A percentile compares a stretch with the other conserved stretches of the same genome.
phyloP scores from a whole-genome alignment of 2,888 invertebrate species.

The Drosophila algonquin region DNA sequence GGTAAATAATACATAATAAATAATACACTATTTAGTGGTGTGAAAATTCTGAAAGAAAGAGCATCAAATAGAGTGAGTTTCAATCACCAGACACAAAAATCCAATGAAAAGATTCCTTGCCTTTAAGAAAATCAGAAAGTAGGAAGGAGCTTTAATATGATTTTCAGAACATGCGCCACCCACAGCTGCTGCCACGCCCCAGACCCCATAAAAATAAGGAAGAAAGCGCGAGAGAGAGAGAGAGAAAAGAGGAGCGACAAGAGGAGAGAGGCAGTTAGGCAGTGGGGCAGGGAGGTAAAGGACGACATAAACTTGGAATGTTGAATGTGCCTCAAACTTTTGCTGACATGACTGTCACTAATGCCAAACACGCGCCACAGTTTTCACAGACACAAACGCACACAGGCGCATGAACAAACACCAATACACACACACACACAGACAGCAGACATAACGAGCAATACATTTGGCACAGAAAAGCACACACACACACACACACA shows the following conservation, averaged over 20 bases:
- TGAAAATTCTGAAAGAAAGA: no score
- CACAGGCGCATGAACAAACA: conserved; percentile 46
- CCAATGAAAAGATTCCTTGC: neutral
- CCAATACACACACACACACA: conserved; percentile 37
- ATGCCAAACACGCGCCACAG: conserved; percentile 80
- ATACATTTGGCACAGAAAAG: conserved; percentile 48
- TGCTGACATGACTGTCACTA: conserved; percentile 80
- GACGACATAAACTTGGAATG: conserved; percentile 77
- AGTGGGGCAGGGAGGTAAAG: conserved; percentile 3
- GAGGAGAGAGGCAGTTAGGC: neutral
- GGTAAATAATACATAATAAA: no score
- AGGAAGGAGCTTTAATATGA: neutral
- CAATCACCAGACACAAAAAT: neutral
- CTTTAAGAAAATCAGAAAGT: neutral
- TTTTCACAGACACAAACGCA: conserved; percentile 67
- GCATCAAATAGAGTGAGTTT: no score
- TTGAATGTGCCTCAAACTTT: conserved; percentile 79
- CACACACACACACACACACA: conserved; percentile 1
- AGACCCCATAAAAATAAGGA: neutral
- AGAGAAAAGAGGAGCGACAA: neutral
- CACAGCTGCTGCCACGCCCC: conserved; percentile 1
- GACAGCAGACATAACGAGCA: conserved; percentile 54
- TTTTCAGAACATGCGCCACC: neutral
- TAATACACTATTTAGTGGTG: no score
- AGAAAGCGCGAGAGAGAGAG: neutral